These are phyloP conservation scores for Falco rusticolus DNA, from an alignment of 2,797 vertebrate genomes.

Conservation along the genomic window DNA sequence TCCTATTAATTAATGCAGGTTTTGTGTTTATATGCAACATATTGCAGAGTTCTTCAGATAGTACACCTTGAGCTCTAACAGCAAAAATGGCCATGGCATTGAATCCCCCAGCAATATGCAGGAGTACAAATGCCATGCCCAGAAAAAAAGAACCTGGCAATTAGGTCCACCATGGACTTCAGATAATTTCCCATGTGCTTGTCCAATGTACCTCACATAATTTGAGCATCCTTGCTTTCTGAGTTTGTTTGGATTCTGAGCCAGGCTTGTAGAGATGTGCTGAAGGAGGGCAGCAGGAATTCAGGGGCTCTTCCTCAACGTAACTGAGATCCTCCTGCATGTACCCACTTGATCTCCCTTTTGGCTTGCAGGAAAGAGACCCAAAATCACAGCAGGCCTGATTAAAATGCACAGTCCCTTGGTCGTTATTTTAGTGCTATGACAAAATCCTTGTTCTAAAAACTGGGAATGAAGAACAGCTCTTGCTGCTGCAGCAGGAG, in stretches of 20 bases:
- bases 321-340: neutral
- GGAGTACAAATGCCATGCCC: neutral
- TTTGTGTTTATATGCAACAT: neutral
- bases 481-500: neutral
- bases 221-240: neutral
- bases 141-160: neutral
- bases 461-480: neutral
- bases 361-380: neutral
- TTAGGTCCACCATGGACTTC: neutral
- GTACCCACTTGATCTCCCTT: neutral
- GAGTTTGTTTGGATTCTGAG: neutral
- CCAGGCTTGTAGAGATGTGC: neutral
- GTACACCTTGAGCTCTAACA: neutral
- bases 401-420: neutral
- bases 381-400: neutral
- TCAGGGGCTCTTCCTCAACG: neutral
- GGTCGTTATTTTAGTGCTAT: neutral
- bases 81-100: neutral
- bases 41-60: neutral
- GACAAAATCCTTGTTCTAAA: neutral
- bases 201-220: neutral
- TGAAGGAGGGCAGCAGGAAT: neutral
- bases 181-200: neutral
- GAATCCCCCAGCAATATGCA: neutral
- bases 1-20: neutral